Percentiles rank a stretch among this genome's conserved stretches.
These are phyloP conservation scores for Drymonia ruficornis DNA, from an alignment of 2,888 invertebrate genomes.

Conservation along the genomic window DNA sequence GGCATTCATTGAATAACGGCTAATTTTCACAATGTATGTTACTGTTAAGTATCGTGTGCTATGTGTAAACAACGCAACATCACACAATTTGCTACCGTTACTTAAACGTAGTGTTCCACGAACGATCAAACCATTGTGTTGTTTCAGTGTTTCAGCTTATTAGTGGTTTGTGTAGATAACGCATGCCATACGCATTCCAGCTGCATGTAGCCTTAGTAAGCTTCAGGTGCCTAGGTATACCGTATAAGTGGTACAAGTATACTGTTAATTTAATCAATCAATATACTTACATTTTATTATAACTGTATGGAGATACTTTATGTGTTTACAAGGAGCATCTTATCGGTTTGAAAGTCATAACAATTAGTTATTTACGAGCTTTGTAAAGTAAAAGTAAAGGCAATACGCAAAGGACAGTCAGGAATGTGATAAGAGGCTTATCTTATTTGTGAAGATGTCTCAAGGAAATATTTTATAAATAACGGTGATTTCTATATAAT, in stretches of 20 bases:
- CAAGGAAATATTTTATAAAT: background rate
- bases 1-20: constrained; percentile 57
- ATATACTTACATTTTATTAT: no score
- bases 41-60: constrained; percentile 57
- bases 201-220: no score
- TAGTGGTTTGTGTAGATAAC: constrained; percentile 28
- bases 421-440: constrained; percentile 20
- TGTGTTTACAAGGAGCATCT: constrained; percentile 13
- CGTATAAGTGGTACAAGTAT: background rate
- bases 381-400: constrained; percentile 13
- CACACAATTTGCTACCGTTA: constrained; percentile 62
- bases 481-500: no score
- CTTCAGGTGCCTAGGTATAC: background rate
- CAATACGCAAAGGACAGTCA: constrained; percentile 13
- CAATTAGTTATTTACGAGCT: constrained; percentile 19
- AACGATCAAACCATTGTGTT: constrained; percentile 51
- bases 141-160: constrained; percentile 37
- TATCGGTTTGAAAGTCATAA: constrained; percentile 18
- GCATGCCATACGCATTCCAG: constrained; percentile 15
- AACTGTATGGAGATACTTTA: background rate
- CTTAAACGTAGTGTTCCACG: constrained; percentile 59
- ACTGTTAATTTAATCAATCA: no score
- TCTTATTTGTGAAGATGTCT: background rate
- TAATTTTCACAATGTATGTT: constrained; percentile 67
- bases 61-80: constrained; percentile 63